Conservation (phyloP, 2,888 invertebrate genomes). For the Geotrupes spiniger region DNA sequence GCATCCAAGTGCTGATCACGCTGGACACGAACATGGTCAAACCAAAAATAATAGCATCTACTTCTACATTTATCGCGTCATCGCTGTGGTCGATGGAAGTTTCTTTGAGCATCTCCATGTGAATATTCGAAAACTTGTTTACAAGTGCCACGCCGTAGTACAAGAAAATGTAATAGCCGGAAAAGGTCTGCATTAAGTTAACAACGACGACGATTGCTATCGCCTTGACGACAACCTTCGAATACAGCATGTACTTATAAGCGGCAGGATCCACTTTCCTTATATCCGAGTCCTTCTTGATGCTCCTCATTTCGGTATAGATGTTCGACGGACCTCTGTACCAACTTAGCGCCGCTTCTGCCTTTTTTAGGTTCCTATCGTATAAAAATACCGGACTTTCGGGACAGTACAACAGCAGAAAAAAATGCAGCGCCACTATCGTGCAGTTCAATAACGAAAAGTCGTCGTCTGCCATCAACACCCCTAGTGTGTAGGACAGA, state of each 20-base stretch:
- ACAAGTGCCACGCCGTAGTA: conserved; percentile 29
- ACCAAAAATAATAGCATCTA: conserved; percentile 30
- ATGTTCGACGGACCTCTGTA: conserved; percentile 35
- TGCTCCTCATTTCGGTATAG: conserved; percentile 30
- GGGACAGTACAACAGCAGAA: conserved; percentile 27
- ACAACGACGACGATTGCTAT: conserved; percentile 31
- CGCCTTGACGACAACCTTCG: conserved; percentile 34
- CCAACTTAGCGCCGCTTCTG: conserved; percentile 31
- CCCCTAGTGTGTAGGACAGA: conserved; percentile 22
- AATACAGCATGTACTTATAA: conserved; percentile 33
- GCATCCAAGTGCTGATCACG: conserved; percentile 26
- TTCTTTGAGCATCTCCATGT: background rate
- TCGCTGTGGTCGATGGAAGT: conserved; percentile 3
- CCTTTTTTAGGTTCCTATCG: conserved; percentile 25
- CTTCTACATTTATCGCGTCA: conserved; percentile 19
- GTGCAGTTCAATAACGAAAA: conserved; percentile 21
- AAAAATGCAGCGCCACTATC: conserved; percentile 25
- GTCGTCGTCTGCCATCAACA: conserved; percentile 14
- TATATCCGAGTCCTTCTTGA: conserved; percentile 33
- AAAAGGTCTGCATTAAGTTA: conserved; percentile 30
- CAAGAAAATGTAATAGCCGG: conserved; percentile 36
- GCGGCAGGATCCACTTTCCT: conserved; percentile 26
- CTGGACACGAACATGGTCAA: conserved; percentile 27
- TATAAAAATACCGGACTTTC: conserved; percentile 39
- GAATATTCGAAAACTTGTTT: conserved; percentile 10